Evolutionary conservation across 2,797 vertebrate genomes (phyloP), one percentile per base, ranked within the genome.

Genomic region (Cichlasoma orientale): DNA sequence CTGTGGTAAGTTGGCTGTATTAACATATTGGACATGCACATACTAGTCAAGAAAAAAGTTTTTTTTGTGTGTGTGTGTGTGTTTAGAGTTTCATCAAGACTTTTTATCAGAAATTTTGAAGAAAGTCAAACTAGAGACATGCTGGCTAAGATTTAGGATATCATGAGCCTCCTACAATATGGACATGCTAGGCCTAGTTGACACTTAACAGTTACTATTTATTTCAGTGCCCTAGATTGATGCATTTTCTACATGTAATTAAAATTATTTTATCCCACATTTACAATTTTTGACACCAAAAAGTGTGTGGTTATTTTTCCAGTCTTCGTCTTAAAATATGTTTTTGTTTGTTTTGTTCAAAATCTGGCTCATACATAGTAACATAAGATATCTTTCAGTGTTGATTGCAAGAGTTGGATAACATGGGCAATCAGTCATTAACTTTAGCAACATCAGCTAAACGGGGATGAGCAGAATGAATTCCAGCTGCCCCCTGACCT

Each of bases 1-100:
- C 94, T 56, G 66, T 89, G 89, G 96, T 96, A 85, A 93, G 94
- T 90, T 58, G 4, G 1, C 18, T 71, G 6, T 54, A 68, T 52
- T n/a, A n/a, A n/a, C 47, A 38, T 11, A 56, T 54, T 44, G 0
- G 27, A 9, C 23, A 21, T 14, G 38, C 11, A 79, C 4, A 63
- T 41, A 3, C 2, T 25, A 0, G 0, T 0, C 21, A 14, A 14
- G 1, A 44, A 66, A 18, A 18, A 63, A 23, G 23, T 23, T 44
- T 47, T 44, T 27, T 27, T 27, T 27, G n/a, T n/a, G n/a, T n/a
- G n/a, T n/a, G n/a, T n/a, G n/a, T 44, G 25, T 7, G 23, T 44
- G 14, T 44, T 44, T 25, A 27, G 25, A 18, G 21, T 63, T 44
- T 66, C 14, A 7, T 66, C 59, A 27, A 0, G 8, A 66, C 27